These are phyloP conservation scores for Sebastes kiyomatsui DNA, from an alignment of 2,797 vertebrate species.

Conservation along the genomic window DNA sequence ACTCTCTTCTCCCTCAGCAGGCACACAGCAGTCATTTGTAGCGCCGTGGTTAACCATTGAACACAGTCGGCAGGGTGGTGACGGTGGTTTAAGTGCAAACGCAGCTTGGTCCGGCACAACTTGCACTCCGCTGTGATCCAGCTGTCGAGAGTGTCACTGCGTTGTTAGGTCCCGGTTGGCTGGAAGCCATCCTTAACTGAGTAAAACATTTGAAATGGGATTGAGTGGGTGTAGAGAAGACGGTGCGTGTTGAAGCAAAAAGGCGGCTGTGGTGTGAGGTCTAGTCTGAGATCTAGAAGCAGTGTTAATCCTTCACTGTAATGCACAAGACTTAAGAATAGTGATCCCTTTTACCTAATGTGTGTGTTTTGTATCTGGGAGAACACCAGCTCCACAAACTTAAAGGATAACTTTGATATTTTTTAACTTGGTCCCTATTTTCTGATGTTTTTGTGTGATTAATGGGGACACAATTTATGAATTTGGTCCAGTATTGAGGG, in stretches of 20 bases:
- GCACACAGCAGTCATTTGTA: constrained; percentile 53
- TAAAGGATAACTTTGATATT: too few species aligned
- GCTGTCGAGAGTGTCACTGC: constrained; percentile 46
- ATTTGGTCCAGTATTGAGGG: too few species aligned
- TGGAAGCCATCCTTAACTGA: constrained; percentile 4
- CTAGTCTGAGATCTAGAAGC: constrained; percentile 16
- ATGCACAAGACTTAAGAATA: neutral
- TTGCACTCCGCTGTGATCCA: constrained; percentile 47
- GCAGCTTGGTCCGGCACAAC: constrained; percentile 40
- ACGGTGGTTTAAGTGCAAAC: constrained; percentile 50
- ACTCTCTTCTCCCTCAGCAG: constrained; percentile 49
- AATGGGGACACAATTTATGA: too few species aligned
- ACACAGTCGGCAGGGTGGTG: constrained; percentile 49
- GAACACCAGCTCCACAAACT: neutral
- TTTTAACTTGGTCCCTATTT: too few species aligned
- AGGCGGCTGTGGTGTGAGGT: neutral
- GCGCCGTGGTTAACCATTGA: constrained; percentile 70
- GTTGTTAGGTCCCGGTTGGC: constrained; percentile 22
- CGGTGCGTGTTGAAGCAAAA: constrained; percentile 1
- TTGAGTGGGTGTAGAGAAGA: constrained; percentile 4
- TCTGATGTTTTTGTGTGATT: too few species aligned
- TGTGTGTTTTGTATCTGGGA: neutral
- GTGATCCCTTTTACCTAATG: neutral
- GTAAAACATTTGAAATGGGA: constrained; percentile 18
- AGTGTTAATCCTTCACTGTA: constrained; percentile 30